Percentiles rank a stretch among this genome's conserved stretches.
These are phyloP conservation scores for Beris morrisii DNA, from an alignment of 2,888 invertebrate species.

Conservation along the genomic window DNA sequence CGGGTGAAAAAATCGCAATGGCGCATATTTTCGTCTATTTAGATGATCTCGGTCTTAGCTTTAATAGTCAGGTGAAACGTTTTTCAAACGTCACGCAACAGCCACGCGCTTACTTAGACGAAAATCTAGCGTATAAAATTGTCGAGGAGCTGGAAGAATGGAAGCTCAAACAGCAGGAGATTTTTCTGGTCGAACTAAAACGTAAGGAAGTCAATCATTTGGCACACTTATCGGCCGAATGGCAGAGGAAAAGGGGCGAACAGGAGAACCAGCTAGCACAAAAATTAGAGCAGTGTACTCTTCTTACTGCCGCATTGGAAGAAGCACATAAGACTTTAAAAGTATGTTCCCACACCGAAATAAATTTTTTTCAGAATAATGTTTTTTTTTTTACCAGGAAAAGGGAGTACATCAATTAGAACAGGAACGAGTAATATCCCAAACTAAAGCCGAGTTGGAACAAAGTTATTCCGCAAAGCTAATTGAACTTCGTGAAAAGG, in stretches of 20 bases:
- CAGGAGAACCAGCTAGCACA: conserved; percentile 62
- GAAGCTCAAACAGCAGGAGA: conserved; percentile 69
- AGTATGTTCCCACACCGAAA: conserved; percentile 1
- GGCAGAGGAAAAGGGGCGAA: conserved; percentile 60
- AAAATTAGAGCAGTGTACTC: conserved; percentile 65
- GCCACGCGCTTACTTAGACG: conserved; percentile 37
- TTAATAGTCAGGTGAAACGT: conserved; percentile 38
- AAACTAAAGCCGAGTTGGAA: conserved; percentile 63
- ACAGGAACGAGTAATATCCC: conserved; percentile 51
- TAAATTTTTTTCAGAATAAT: background rate
- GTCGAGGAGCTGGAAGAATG: conserved; percentile 72
- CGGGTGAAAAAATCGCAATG: conserved; percentile 39
- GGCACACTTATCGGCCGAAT: conserved; percentile 60
- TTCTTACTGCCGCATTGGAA: conserved; percentile 62
- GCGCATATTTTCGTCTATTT: conserved; percentile 40
- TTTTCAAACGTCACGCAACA: conserved; percentile 1
- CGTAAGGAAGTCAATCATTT: conserved; percentile 63
- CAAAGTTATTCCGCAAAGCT: conserved; percentile 63
- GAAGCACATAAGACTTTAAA: conserved; percentile 40
- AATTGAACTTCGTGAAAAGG: conserved; percentile 62
- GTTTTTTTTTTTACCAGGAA: conserved; percentile 20
- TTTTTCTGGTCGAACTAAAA: conserved; percentile 64
- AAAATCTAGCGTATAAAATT: conserved; percentile 58
- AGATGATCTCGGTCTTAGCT: conserved; percentile 40
- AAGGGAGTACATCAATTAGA: conserved; percentile 35